phyloP scores from a whole-genome alignment of 2,113 vertebrate species.

The Halcyon senegalensis region DNA sequence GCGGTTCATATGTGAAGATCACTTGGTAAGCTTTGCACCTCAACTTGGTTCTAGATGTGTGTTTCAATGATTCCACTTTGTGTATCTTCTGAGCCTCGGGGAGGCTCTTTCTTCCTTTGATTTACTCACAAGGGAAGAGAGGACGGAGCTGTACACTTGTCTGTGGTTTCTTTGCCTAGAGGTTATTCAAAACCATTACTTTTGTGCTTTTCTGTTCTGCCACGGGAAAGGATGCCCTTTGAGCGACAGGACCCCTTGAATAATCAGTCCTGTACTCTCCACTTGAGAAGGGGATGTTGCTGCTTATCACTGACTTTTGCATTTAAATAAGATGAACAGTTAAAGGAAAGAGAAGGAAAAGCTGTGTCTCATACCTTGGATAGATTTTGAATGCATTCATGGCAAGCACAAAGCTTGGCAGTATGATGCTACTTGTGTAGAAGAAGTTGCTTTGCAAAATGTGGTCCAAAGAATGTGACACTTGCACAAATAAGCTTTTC shows the following conservation, averaged over 20 bases:
- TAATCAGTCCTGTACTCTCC: background rate
- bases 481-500: conserved; percentile 26
- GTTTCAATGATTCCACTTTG: background rate
- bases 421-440: background rate
- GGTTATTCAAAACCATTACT: background rate
- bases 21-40: background rate
- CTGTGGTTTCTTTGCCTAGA: background rate
- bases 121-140: background rate
- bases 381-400: background rate
- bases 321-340: background rate
- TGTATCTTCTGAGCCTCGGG: background rate
- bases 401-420: background rate
- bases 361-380: background rate
- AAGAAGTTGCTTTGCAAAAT: background rate
- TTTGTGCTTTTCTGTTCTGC: background rate
- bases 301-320: background rate
- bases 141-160: background rate
- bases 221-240: background rate
- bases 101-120: background rate
- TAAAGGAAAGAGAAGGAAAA: background rate
- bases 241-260: background rate
- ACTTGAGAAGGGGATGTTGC: background rate
- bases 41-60: background rate
- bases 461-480: background rate
- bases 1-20: background rate